Conservation (phyloP, 1,140 invertebrate species). For the Drosophila ironensis region DNA sequence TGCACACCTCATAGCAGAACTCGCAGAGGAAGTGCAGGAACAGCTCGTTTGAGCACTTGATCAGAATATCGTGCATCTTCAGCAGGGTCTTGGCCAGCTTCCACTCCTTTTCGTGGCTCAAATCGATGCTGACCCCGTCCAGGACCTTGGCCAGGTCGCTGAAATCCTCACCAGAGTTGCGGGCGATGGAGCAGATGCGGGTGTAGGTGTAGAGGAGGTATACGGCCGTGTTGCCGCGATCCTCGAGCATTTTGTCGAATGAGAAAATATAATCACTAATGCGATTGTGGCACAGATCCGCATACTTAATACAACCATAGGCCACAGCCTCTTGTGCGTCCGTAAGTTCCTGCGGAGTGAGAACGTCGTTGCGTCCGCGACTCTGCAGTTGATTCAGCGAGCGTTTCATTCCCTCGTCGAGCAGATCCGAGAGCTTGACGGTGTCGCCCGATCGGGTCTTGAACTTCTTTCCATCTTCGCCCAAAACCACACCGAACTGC, state of each 20-base stretch:
- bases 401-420: constrained; percentile 96
- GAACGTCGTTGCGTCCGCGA: constrained; percentile 93
- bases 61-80: constrained; percentile 94
- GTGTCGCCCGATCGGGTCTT: constrained; percentile 99
- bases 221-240: constrained; percentile 99
- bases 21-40: constrained; percentile 96
- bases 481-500: constrained; percentile 97
- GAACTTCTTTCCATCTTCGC: constrained; percentile 99
- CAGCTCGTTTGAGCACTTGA: constrained; percentile 92
- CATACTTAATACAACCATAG: constrained; percentile 99
- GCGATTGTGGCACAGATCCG: constrained; percentile 97
- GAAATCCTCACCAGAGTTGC: constrained; percentile 88
- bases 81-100: constrained; percentile 95
- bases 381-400: constrained; percentile 93
- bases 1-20: constrained; percentile 97
- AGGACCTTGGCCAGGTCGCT: constrained; percentile 83
- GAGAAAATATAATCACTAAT: constrained; percentile 99
- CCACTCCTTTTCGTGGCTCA: constrained; percentile 96
- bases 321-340: constrained; percentile 95
- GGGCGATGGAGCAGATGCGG: constrained; percentile 94
- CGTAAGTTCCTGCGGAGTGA: constrained; percentile 92
- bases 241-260: constrained; percentile 99
- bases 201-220: constrained; percentile 98
- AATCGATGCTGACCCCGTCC: constrained; percentile 71
- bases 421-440: constrained; percentile 93